Evolutionary conservation across 2,113 vertebrate species (phyloP).

Genomic region (cattle (Bos taurus)): ARS-UCD2.0 NC_082638.1:2639501-2640000

Average conservation of each 20-base stretch:
- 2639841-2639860: background rate
- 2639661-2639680: background rate
- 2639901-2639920: background rate
- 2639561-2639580: background rate
- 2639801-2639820: background rate
- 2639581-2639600: background rate
- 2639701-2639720: background rate
- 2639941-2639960: background rate
- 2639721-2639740: background rate
- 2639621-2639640: background rate
- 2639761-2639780: background rate
- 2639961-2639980: too few species aligned
- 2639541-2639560: background rate
- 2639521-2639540: background rate
- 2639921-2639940: background rate
- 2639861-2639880: background rate
- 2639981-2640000: background rate
- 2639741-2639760: background rate
- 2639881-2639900: fast-evolving
- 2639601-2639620: background rate
- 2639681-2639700: background rate
- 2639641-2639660: background rate
- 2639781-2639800: background rate
- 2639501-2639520: background rate
- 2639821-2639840: background rate